Evolutionary conservation across 2,888 invertebrate genomes (phyloP), one percentile per base, ranked within the genome.

Genomic region (Ischnura elegans): DNA sequence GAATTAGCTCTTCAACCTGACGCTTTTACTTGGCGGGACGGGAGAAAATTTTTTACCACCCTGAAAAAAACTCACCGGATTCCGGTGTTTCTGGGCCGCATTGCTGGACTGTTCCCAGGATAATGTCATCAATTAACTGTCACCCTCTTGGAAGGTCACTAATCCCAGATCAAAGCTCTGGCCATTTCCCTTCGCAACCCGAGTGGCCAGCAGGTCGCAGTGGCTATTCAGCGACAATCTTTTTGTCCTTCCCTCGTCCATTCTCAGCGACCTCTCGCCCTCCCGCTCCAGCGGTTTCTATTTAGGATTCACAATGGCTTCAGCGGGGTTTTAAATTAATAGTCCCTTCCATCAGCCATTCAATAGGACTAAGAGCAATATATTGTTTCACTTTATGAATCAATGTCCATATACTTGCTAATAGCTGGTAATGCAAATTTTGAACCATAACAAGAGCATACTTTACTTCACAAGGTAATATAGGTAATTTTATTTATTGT

Each of bases 41-140:
- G 3, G 76, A 36, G 29, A 10, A 13, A 76, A 4, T 36, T 61
- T 76, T 76, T 76, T 76, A 10, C 36, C 6, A 13, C 10, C 6
- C 29, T 29, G 76, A 29, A 76, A 29, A 76, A 36, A 76, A 76
- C 76, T 76, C 36, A 25, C 21, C 76, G 13, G 36, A 10, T 76
- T 16, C 76, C 36, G 8, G 76, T 76, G 76, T 36, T 36, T 29
- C 36, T 13, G 36, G 76, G 36, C n/a, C 29, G 66, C n/a, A 76
- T 76, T 36, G 29, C 76, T 16, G 25, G 36, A 36, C 76, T n/a
- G 10, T 36, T 25, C 29, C 76, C 76, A 16, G 76, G 76, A 76
- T 76, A 76, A 76, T 76, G 76, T 76, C 76, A 76, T 76, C 76
- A 76, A 76, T 76, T 76, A 76, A 76, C 36, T 36, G 76, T 76